These are phyloP conservation scores for Brachylomia viminalis DNA, from an alignment of 2,888 invertebrate species.

Conservation along the genomic window DNA sequence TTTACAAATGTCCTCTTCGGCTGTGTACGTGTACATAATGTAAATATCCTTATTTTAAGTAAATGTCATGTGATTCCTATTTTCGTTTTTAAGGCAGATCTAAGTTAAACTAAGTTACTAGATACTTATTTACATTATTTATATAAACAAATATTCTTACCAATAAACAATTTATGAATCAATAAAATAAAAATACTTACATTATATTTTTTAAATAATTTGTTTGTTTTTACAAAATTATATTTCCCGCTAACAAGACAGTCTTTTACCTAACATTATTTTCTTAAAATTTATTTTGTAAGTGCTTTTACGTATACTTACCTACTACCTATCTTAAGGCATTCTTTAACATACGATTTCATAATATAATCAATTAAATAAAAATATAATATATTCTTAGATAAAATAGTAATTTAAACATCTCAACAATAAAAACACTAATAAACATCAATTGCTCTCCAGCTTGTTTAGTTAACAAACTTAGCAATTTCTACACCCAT, in stretches of 20 bases:
- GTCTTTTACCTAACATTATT: neutral
- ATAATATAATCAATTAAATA: neutral
- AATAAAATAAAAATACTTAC: conserved; percentile 28
- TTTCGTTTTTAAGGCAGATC: conserved; percentile 34
- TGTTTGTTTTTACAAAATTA: neutral
- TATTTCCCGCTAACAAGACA: neutral
- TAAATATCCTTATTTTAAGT: conserved; percentile 78
- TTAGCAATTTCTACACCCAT: neutral
- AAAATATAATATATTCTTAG: neutral
- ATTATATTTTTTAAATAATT: conserved; percentile 5
- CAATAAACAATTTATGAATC: conserved; percentile 20
- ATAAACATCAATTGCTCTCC: neutral
- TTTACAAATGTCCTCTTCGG: conserved; percentile 84
- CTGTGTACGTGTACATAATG: conserved; percentile 87
- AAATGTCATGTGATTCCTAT: conserved; percentile 69
- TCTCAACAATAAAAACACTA: neutral
- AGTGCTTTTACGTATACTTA: neutral
- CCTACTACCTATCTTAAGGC: neutral
- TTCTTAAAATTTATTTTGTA: neutral
- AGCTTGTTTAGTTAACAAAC: neutral
- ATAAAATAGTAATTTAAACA: neutral
- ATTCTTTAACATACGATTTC: neutral
- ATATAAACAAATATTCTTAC: conserved; percentile 35
- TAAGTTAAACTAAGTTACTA: conserved; percentile 33
- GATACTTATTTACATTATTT: conserved; percentile 39